Conservation (phyloP, 2,888 invertebrate genomes). For the Tetragnatha montana region DNA sequence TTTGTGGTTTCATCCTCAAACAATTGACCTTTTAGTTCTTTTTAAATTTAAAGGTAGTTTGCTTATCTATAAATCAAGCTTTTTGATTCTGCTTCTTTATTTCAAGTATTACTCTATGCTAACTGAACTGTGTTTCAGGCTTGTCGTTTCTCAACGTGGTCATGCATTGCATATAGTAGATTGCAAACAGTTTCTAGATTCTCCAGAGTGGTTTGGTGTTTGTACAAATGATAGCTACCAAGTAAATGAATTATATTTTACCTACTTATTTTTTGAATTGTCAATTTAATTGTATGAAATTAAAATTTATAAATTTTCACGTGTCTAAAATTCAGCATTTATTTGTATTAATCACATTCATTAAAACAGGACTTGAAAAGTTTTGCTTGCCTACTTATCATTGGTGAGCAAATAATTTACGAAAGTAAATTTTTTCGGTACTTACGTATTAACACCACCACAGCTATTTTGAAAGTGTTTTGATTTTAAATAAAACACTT, state of each 20-base stretch:
- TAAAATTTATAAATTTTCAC: not conserved
- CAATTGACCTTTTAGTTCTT: not conserved
- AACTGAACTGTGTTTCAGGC: slow-evolving; percentile 77
- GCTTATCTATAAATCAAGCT: not conserved
- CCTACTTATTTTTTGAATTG: not conserved
- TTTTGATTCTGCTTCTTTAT: not conserved
- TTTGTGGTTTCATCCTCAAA: not conserved
- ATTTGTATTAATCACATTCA: no score
- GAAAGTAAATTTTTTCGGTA: no score
- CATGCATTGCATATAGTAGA: slow-evolving; percentile 89
- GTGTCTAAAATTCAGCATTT: not conserved
- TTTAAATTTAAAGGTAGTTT: not conserved
- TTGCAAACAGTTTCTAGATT: slow-evolving; percentile 91
- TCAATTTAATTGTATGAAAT: not conserved
- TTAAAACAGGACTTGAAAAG: no score
- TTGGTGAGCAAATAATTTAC: no score
- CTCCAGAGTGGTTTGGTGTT: slow-evolving; percentile 92
- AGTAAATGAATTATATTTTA: slow-evolving; percentile 77
- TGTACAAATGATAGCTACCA: slow-evolving; percentile 91
- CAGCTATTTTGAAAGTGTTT: no score
- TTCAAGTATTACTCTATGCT: not conserved
- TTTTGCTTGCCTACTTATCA: no score
- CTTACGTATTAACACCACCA: no score
- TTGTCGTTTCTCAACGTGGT: slow-evolving; percentile 89
- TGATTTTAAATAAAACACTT: no score